Evolutionary conservation across 2,888 invertebrate species (phyloP).

Genomic region (Mythimna ferrago): DNA sequence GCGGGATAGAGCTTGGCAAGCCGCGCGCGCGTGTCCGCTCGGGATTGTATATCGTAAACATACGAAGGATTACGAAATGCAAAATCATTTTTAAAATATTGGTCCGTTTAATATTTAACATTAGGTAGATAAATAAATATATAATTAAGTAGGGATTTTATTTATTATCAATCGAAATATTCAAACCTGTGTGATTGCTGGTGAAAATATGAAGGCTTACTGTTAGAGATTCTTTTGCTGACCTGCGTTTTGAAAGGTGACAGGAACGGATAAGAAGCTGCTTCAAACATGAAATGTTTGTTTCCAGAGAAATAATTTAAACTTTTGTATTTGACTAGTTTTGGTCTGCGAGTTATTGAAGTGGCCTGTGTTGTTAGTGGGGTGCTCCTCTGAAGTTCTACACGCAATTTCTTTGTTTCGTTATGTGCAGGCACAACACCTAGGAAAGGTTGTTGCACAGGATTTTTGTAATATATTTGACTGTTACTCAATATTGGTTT

Average conservation of each 20-base stretch:
- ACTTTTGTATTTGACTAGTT: conserved; percentile 58
- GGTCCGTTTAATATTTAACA: conserved; percentile 26
- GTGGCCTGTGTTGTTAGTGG: conserved; percentile 17
- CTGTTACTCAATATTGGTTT: conserved; percentile 11
- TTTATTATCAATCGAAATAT: conserved; percentile 68
- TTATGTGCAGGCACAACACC: not conserved
- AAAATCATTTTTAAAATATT: conserved; percentile 48
- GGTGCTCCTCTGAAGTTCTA: conserved; percentile 35
- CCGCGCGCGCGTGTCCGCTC: conserved; percentile 54
- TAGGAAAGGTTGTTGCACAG: not conserved
- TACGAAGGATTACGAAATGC: conserved; percentile 65
- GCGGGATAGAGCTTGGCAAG: conserved; percentile 66
- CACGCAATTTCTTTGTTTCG: conserved; percentile 6
- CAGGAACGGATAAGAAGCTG: conserved; percentile 60
- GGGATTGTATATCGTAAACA: conserved; percentile 68
- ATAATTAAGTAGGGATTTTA: not conserved
- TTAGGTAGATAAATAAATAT: conserved; percentile 8
- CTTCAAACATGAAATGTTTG: conserved; percentile 61
- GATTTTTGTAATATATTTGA: conserved; percentile 11
- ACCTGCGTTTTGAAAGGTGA: conserved; percentile 46
- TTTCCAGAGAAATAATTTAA: conserved; percentile 61
- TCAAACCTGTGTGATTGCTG: conserved; percentile 76
- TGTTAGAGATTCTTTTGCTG: conserved; percentile 39
- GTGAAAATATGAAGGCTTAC: conserved; percentile 75
- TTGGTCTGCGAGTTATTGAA: conserved; percentile 14